Base-by-base conservation (phyloP, 2,797 vertebrate genomes). In the Sparus aurata region DNA sequence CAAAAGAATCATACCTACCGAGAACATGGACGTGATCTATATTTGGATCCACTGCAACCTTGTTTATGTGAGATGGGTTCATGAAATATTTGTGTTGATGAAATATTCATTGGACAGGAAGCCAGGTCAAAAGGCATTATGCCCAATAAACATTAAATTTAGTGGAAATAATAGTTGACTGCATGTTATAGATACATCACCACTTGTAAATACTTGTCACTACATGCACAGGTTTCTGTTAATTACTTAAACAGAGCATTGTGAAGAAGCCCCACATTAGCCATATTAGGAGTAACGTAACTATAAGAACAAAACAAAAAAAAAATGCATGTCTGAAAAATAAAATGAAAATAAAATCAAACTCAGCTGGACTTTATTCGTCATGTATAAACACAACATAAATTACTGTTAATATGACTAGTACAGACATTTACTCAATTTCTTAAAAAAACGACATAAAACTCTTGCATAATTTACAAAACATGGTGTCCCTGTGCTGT, bases 371-470 rank as follows among this genome's bases (percentile, higher is more conserved):
- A 71, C 96, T 99, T 98, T 98, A 98, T 99, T 99, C 90, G 95
- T 97, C 96, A 97, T 98, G 97, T 97, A 98, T 96, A 98, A 99
- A 99, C 97, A 98, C 97, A 98, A 98, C 97, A 98, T 98, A 97
- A 99, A 97, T 98, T 97, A 97, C 97, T 96, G 96, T 96, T 96
- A 98, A 96, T 96, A 97, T 98, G 97, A 97, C 97, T 97, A 97
- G 95, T 97, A 98, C 98, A 97, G 96, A 98, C 97, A 97, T 96
- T 97, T 97, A 97, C 96, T 97, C 95, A 95, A 95, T 97, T 97
- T 97, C 96, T 88, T 64, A 96, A 97, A 96, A 97, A 96, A 97
- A 97, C 76, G 62, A 85, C 90, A 90, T 86, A 97, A 96, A 97
- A 95, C 96, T 97, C 95, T 98, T 97, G 97, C 96, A 97, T 97